Conservation (phyloP, 2,888 invertebrate species). For the Gymnoscelis rufifasciata region DNA sequence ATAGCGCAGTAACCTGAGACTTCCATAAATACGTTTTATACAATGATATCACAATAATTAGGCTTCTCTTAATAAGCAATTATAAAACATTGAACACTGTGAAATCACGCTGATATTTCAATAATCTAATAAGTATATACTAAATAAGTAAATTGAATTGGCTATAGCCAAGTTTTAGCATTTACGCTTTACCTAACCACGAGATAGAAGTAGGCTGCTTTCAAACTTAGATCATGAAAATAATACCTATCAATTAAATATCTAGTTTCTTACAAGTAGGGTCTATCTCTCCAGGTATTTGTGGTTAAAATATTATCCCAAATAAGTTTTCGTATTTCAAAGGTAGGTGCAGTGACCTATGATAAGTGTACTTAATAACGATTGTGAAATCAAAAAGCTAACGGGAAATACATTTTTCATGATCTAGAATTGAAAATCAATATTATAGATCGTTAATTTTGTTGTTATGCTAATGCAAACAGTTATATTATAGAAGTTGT, state of each 20-base stretch:
- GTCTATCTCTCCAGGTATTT: too few relatives aligned
- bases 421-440: slow-evolving; percentile 33
- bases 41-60: slow-evolving; percentile 45
- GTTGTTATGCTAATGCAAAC: slow-evolving; percentile 35
- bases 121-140: slow-evolving; percentile 9
- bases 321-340: too few relatives aligned
- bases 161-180: slow-evolving; percentile 31
- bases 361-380: slow-evolving; percentile 1
- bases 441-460: slow-evolving; percentile 31
- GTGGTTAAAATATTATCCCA: too few relatives aligned
- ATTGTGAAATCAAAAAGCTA: background rate
- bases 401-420: slow-evolving; percentile 12
- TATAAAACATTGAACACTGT: slow-evolving; percentile 24
- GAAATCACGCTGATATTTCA: slow-evolving; percentile 29
- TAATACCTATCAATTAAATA: background rate
- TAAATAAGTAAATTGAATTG: slow-evolving; percentile 17
- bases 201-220: slow-evolving; percentile 30
- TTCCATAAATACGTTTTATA: slow-evolving; percentile 57
- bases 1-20: slow-evolving; percentile 45
- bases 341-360: slow-evolving; percentile 9
- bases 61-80: slow-evolving; percentile 31
- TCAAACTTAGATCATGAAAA: slow-evolving; percentile 27
- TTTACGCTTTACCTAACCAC: slow-evolving; percentile 34
- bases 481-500: slow-evolving; percentile 60
- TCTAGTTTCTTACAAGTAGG: too few relatives aligned